Base-by-base conservation (phyloP, 2,797 vertebrate species). In the Rhinoraja longicauda region DNA sequence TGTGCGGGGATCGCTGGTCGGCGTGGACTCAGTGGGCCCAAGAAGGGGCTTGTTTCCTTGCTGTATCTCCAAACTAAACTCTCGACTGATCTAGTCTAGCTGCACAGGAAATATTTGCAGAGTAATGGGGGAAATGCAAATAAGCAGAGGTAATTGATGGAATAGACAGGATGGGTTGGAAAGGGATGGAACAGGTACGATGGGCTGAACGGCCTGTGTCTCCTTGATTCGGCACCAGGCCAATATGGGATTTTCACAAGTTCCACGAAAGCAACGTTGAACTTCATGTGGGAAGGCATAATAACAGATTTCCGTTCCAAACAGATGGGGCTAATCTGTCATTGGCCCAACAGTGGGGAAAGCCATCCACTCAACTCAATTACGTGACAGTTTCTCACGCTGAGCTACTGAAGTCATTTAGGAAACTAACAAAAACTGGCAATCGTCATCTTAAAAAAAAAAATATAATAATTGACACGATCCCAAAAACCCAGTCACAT, bases 381-480 rank as follows among this genome's bases (percentile, higher is more conserved):
- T 84, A 84, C 32, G 19, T 88, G 84, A 88, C 84, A 88, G 59
- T 32, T 88, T 88, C 84, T 88, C 62, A 67, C 67, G 84, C 59
- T 88, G 84, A 64, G 62, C 62, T 36, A 67, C 62, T 67, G 84
- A 88, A 88, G 67, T 62, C 88, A 32, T 88, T 88, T 36, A 36
- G 84, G 88, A 88, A 88, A 86, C 53, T n/a, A 86, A 86, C 57
- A 62, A 62, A 86, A 86, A 36, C 84, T 86, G 84, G n/a, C 59
- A 67, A 88, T 88, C 62, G 64, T 29, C 81, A n/a, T 64, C 32
- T 7, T 4, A 57, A 57, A 82, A 57, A 12, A 64, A n/a, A n/a
- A n/a, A n/a, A n/a, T n/a, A n/a, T 45, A 53, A 53, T 53, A 32
- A 36, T 15, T 62, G 82, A 88, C 59, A 36, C 84, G 36, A 36